Evolutionary conservation across 1,140 invertebrate genomes (phyloP).

Genomic region (Tetramorium parvispinum): DNA sequence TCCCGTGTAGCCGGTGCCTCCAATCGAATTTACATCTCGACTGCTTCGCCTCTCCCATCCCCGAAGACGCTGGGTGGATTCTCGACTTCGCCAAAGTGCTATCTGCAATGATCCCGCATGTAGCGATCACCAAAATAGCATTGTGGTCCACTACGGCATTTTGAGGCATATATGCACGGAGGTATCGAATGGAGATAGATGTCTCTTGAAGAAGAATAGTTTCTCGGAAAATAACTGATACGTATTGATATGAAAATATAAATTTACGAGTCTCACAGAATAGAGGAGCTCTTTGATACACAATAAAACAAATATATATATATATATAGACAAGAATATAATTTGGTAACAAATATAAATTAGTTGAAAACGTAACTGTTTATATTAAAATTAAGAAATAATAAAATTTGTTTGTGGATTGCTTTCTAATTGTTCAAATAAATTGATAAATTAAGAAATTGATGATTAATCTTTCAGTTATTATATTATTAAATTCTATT

Average conservation of each 20-base stretch:
- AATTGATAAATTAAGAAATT: background rate
- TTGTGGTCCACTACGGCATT: slow-evolving; percentile 33
- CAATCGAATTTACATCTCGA: slow-evolving; percentile 83
- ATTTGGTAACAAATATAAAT: background rate
- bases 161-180: background rate
- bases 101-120: slow-evolving; percentile 1
- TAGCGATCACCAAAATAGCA: slow-evolving; percentile 19
- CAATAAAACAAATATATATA: background rate
- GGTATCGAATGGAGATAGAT: slow-evolving; percentile 7
- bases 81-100: slow-evolving; percentile 23
- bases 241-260: background rate
- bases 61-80: background rate
- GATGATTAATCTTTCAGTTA: background rate
- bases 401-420: background rate
- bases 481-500: background rate
- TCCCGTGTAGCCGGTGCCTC: slow-evolving; percentile 69
- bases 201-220: background rate
- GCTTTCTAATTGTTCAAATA: background rate
- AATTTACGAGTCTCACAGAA: background rate
- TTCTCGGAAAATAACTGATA: background rate
- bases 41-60: slow-evolving; percentile 42
- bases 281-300: background rate
- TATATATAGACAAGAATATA: background rate
- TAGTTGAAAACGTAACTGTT: background rate
- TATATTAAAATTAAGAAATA: background rate